Evolutionary conservation across 92 coral and sea anemone genomes (phyloP).

Genomic region (Porites evermanni): DNA sequence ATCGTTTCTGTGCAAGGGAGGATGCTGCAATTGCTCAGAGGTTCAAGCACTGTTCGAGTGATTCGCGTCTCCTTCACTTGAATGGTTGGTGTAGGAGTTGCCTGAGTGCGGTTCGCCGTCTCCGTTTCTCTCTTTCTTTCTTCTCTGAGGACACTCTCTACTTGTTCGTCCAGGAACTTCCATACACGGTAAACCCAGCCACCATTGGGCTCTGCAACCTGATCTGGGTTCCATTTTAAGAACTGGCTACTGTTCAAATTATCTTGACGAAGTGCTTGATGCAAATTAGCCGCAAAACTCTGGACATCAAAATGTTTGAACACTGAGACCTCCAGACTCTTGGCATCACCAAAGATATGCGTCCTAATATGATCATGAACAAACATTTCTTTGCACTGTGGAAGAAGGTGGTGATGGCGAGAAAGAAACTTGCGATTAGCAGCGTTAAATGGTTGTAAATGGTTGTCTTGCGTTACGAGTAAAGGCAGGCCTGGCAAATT

Average conservation of each 20-base stretch:
- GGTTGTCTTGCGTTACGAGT: constrained; percentile 78
- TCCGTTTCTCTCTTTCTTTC: neutral
- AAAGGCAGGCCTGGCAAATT: constrained; percentile 81
- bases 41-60: constrained; percentile 24
- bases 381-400: constrained; percentile 65
- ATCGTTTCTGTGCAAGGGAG: constrained; percentile 55
- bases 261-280: constrained; percentile 8
- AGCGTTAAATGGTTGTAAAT: constrained; percentile 42
- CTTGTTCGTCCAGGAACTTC: constrained; percentile 45
- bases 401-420: constrained; percentile 55
- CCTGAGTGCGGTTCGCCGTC: neutral
- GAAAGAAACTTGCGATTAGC: constrained; percentile 61
- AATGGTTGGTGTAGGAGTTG: too few species aligned
- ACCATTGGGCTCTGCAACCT: neutral
- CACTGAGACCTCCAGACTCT: neutral
- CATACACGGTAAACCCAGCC: constrained; percentile 62
- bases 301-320: constrained; percentile 63
- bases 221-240: constrained; percentile 51
- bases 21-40: constrained; percentile 48
- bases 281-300: constrained; percentile 62
- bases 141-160: neutral
- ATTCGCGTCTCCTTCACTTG: constrained; percentile 10
- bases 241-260: constrained; percentile 1
- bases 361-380: constrained; percentile 45
- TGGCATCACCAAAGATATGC: constrained; percentile 19